These are phyloP conservation scores for Labeo calbasu DNA, from an alignment of 2,797 vertebrate genomes.

Conservation along the genomic window DNA sequence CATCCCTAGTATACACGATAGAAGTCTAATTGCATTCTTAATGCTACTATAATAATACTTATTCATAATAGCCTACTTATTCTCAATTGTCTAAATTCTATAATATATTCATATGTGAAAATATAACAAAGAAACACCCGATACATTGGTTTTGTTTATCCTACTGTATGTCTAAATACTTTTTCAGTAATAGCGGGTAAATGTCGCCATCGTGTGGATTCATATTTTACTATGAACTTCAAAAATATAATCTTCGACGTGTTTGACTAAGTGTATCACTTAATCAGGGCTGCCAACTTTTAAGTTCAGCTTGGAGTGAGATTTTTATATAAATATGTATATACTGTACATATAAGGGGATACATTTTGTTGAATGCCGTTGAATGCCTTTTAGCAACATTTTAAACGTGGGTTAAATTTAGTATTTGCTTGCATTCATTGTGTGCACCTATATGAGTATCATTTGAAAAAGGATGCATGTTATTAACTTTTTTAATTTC, in stretches of 20 bases:
- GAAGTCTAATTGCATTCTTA: not conserved
- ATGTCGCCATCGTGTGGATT: constrained; percentile 31
- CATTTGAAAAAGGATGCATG: too few species aligned
- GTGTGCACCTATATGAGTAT: too few species aligned
- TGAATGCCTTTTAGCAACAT: too few species aligned
- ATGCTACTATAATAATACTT: not conserved
- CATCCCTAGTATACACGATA: not conserved
- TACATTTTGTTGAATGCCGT: too few species aligned
- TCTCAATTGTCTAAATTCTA: not conserved
- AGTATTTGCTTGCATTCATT: too few species aligned
- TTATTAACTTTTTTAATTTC: too few species aligned
- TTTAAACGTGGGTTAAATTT: too few species aligned
- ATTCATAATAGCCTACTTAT: not conserved
- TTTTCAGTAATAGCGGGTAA: not conserved
- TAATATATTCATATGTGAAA: not conserved
- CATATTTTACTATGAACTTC: not conserved
- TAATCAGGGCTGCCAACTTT: not conserved
- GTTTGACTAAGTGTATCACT: not conserved
- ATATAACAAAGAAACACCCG: not conserved
- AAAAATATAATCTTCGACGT: not conserved
- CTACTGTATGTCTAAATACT: not conserved
- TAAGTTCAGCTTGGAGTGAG: too few species aligned
- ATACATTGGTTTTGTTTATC: not conserved
- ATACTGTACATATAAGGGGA: too few species aligned
- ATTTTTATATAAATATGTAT: too few species aligned